Evolutionary conservation across 2,888 invertebrate genomes (phyloP).

Genomic region (Mylabris sibirica): DNA sequence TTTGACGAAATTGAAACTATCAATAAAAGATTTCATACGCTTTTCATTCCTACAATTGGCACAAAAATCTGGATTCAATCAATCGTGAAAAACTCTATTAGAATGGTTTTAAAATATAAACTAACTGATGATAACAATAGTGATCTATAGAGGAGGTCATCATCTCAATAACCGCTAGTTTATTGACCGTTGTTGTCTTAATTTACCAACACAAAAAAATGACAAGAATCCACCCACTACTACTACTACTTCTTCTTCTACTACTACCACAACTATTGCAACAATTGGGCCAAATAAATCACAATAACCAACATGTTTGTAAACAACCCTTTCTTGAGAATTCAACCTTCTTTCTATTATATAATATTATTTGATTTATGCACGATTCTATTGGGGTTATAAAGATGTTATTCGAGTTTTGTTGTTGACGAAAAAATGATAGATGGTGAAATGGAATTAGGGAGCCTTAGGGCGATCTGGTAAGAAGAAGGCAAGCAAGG

Average conservation of each 20-base stretch:
- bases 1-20: too few species aligned
- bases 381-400: too few species aligned
- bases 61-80: too few species aligned
- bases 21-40: too few species aligned
- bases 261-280: too few species aligned
- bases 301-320: not conserved
- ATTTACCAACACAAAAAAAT: not conserved
- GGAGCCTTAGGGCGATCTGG: slow-evolving; percentile 5
- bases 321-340: not conserved
- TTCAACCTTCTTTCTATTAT: not conserved
- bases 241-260: too few species aligned
- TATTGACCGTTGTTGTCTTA: not conserved
- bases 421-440: slow-evolving; percentile 1
- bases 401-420: too few species aligned
- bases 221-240: not conserved
- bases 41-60: too few species aligned
- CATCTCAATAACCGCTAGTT: slow-evolving; percentile 3
- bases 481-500: slow-evolving; percentile 17
- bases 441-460: slow-evolving; percentile 14
- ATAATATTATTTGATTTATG: too few species aligned
- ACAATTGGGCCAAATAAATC: too few species aligned
- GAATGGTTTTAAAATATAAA: not conserved
- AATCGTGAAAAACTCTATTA: too few species aligned
- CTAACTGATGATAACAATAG: not conserved
- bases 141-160: not conserved